phyloP scores from a whole-genome alignment of 1,140 invertebrate species.

The Penaeus indicus region DNA sequence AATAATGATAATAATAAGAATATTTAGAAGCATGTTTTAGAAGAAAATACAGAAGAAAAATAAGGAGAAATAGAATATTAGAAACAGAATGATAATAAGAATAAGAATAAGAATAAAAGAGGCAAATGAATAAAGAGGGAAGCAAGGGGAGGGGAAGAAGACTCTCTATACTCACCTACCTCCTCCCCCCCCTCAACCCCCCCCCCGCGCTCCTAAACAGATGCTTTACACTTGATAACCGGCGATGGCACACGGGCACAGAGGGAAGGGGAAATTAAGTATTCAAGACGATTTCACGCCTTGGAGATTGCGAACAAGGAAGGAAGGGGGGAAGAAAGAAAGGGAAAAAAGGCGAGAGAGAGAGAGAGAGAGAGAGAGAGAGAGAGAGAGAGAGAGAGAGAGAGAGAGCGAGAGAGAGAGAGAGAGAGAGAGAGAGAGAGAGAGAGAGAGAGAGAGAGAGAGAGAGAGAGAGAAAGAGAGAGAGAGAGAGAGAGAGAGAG shows the following conservation, averaged over 20 bases:
- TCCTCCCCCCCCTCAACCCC: not conserved
- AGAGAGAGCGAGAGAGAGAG: not conserved
- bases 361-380: too few species aligned
- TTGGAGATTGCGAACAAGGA: not conserved
- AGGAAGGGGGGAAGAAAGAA: conserved; percentile 11
- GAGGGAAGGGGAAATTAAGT: not conserved
- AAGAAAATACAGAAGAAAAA: too few species aligned
- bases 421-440: not conserved
- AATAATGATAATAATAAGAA: too few species aligned
- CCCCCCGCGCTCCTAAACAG: not conserved
- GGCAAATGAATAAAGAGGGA: too few species aligned
- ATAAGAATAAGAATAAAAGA: too few species aligned
- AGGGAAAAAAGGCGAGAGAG: too few species aligned
- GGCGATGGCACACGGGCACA: not conserved
- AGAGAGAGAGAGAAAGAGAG: not conserved
- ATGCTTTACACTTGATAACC: too few species aligned
- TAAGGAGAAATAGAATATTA: too few species aligned
- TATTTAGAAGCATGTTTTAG: too few species aligned
- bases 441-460: not conserved
- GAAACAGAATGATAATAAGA: too few species aligned
- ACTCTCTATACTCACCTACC: too few species aligned
- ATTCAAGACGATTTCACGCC: not conserved
- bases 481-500: not conserved
- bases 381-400: not conserved
- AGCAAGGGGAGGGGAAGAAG: too few species aligned